Percentiles rank a stretch among this genome's conserved stretches.
Conservation (phyloP, 2,888 invertebrate genomes). For the Eudasyphora cyanicolor region DNA sequence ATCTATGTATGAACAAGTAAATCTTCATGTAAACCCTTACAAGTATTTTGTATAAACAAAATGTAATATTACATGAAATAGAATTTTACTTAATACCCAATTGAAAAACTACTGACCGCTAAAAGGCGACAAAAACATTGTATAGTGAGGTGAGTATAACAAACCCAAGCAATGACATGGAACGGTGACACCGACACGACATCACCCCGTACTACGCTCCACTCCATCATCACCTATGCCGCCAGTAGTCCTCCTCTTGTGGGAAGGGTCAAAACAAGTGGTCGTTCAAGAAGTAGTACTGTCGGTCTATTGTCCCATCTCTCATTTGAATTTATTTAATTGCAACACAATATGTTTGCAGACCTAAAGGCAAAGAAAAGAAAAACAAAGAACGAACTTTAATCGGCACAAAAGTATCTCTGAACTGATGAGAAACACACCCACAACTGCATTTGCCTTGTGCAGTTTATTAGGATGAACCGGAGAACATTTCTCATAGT, state of each 20-base stretch:
- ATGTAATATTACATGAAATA: slow-evolving; percentile 54
- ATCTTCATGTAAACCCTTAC: slow-evolving; percentile 66
- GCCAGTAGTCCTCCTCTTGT: not conserved
- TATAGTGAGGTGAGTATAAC: not conserved
- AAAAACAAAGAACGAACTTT: slow-evolving; percentile 36
- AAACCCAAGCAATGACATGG: not conserved
- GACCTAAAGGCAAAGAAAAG: not conserved
- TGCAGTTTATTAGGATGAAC: too few relatives aligned
- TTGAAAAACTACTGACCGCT: slow-evolving; percentile 66
- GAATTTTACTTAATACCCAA: slow-evolving; percentile 61
- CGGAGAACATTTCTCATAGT: too few relatives aligned
- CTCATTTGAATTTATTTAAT: slow-evolving; percentile 10
- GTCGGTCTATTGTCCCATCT: not conserved
- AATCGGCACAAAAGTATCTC: slow-evolving; percentile 54
- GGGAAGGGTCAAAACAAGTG: not conserved
- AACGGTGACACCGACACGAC: slow-evolving; percentile 16
- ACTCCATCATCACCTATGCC: too few relatives aligned
- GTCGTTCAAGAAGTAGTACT: not conserved
- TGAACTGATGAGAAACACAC: slow-evolving; percentile 57
- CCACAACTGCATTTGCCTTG: slow-evolving; percentile 43
- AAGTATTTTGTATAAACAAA: slow-evolving; percentile 61
- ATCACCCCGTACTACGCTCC: not conserved
- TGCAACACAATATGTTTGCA: slow-evolving; percentile 20
- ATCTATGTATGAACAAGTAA: slow-evolving; percentile 38
- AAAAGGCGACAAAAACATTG: slow-evolving; percentile 47